Evolutionary conservation across 2,113 vertebrate genomes (phyloP).

Genomic region (Percopsis transmontana): DNA sequence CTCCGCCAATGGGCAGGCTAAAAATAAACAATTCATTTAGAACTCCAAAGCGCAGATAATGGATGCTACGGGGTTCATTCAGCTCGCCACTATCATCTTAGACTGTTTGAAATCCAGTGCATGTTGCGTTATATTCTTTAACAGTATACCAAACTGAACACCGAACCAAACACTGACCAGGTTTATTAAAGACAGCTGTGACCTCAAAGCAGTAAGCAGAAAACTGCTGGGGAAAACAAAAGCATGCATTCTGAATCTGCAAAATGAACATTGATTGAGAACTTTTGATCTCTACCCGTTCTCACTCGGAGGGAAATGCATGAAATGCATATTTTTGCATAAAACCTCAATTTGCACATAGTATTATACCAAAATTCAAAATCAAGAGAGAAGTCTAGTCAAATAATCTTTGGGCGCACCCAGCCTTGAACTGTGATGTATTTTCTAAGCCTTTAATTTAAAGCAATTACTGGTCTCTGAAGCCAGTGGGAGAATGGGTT

Average conservation of each 20-base stretch:
- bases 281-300: slow-evolving; percentile 3
- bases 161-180: neutral
- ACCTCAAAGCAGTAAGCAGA: neutral
- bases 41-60: slow-evolving; percentile 67
- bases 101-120: slow-evolving; percentile 41
- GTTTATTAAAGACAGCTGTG: slow-evolving; percentile 4
- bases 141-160: slow-evolving; percentile 11
- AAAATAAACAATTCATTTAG: slow-evolving; percentile 78
- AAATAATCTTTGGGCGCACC: slow-evolving; percentile 36
- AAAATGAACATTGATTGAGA: slow-evolving; percentile 15
- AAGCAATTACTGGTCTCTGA: slow-evolving; percentile 60
- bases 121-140: slow-evolving; percentile 20
- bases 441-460: slow-evolving; percentile 65
- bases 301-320: neutral
- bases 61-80: slow-evolving; percentile 42
- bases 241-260: neutral
- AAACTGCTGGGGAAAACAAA: neutral
- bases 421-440: slow-evolving; percentile 44
- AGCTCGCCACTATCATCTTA: slow-evolving; percentile 40
- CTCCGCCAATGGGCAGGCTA: slow-evolving; percentile 64
- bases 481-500: slow-evolving; percentile 64
- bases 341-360: neutral
- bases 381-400: slow-evolving; percentile 19
- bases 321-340: slow-evolving; percentile 11
- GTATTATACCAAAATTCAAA: slow-evolving; percentile 1